These are phyloP conservation scores for Varanus komodoensis DNA, from an alignment of 2,113 vertebrate species.

Conservation along the genomic window DNA sequence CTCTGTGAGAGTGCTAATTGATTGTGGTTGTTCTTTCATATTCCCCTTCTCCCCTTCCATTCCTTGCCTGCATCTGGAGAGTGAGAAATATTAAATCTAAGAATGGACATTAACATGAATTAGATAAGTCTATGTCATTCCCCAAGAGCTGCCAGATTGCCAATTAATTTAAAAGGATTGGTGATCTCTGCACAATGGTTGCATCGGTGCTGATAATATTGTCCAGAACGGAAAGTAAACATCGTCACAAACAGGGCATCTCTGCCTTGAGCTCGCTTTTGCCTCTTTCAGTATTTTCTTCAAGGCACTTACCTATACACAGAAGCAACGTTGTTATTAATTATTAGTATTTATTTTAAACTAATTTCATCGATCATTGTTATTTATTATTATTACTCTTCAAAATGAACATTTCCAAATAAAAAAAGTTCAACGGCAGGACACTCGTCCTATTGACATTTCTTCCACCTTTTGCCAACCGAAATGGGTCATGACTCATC, in stretches of 20 bases:
- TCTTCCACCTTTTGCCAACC: too few species aligned
- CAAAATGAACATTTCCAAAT: too few species aligned
- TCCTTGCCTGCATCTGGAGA: neutral
- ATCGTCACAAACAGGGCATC: rapidly evolving
- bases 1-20: neutral
- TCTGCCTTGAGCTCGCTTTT: neutral
- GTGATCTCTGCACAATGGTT: neutral
- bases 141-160: neutral
- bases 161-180: neutral
- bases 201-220: rapidly evolving
- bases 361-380: too few species aligned
- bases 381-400: too few species aligned
- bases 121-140: neutral
- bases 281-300: neutral
- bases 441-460: too few species aligned
- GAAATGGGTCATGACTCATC: too few species aligned
- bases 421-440: too few species aligned
- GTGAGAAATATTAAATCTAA: slow-evolving; percentile 22
- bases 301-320: too few species aligned
- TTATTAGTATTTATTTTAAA: too few species aligned
- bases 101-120: neutral
- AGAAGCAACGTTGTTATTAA: too few species aligned
- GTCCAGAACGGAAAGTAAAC: neutral
- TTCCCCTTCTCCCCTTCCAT: neutral
- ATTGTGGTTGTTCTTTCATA: slow-evolving; percentile 1